These are phyloP conservation scores for Leiothrix lutea DNA, from an alignment of 2,113 vertebrate species.

Conservation along the genomic window DNA sequence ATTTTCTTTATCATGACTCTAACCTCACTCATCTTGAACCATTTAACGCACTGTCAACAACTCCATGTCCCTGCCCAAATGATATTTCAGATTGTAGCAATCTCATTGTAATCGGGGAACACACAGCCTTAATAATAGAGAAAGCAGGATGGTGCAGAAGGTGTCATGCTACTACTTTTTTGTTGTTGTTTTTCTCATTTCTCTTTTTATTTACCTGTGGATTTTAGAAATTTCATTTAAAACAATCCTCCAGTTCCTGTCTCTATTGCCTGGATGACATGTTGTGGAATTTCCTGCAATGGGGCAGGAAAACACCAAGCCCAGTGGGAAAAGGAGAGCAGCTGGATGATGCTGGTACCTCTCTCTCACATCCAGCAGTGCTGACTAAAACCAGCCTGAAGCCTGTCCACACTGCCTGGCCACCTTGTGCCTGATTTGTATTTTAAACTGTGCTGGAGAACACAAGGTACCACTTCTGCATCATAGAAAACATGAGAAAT, in stretches of 20 bases:
- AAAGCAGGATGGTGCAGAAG: not conserved
- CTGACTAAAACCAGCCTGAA: not conserved
- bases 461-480: accelerated
- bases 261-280: not conserved
- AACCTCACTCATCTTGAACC: not conserved
- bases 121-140: not conserved
- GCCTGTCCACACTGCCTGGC: not conserved
- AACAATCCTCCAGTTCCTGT: not conserved
- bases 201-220: not conserved
- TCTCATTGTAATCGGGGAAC: not conserved
- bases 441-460: not conserved
- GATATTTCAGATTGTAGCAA: not conserved
- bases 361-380: not conserved
- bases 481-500: not conserved
- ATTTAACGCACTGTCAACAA: not conserved
- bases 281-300: not conserved
- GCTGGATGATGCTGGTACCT: not conserved
- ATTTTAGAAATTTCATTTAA: not conserved
- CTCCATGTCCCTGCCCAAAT: not conserved
- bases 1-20: not conserved
- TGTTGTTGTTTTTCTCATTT: not conserved
- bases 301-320: not conserved
- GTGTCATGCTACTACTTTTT: too few species aligned
- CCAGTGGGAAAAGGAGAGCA: not conserved
- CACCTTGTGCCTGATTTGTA: not conserved